Conservation (phyloP, 2,113 vertebrate species). For the Indicator indicator region DNA sequence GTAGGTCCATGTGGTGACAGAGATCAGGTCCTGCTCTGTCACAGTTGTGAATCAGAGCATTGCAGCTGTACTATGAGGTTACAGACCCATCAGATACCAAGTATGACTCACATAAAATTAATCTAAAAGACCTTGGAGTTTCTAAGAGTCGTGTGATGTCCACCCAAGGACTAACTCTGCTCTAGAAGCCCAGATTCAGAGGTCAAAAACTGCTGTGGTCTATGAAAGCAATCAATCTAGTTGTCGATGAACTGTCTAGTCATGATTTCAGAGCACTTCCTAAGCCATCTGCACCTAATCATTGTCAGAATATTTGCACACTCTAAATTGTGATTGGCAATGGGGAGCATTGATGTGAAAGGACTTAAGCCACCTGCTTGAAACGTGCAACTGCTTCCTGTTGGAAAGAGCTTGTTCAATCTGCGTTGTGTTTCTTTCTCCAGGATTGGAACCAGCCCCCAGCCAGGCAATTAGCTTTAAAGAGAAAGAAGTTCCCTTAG, state of each 20-base stretch:
- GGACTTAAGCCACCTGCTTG: not conserved
- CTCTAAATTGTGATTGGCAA: not conserved
- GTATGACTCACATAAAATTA: not conserved
- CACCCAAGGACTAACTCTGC: not conserved
- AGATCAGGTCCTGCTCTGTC: not conserved
- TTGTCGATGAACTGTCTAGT: not conserved
- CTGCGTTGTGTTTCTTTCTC: not conserved
- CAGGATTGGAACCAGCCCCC: not conserved
- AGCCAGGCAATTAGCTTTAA: not conserved
- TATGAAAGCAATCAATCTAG: not conserved
- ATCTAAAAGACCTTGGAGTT: not conserved
- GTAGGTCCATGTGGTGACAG: not conserved
- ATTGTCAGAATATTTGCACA: not conserved
- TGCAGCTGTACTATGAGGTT: not conserved
- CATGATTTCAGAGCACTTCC: not conserved
- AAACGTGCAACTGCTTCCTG: not conserved
- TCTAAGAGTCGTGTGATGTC: not conserved
- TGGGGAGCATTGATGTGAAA: not conserved
- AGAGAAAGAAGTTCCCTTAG: not conserved
- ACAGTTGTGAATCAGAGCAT: rapidly evolving
- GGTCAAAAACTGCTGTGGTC: not conserved
- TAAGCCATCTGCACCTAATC: not conserved
- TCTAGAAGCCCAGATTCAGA: not conserved
- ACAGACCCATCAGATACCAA: not conserved
- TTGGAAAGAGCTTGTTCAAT: not conserved